Percentiles rank a stretch among this genome's conserved stretches.
Conservation (phyloP, 2,797 vertebrate species). For the Crypturellus tataupa region DNA sequence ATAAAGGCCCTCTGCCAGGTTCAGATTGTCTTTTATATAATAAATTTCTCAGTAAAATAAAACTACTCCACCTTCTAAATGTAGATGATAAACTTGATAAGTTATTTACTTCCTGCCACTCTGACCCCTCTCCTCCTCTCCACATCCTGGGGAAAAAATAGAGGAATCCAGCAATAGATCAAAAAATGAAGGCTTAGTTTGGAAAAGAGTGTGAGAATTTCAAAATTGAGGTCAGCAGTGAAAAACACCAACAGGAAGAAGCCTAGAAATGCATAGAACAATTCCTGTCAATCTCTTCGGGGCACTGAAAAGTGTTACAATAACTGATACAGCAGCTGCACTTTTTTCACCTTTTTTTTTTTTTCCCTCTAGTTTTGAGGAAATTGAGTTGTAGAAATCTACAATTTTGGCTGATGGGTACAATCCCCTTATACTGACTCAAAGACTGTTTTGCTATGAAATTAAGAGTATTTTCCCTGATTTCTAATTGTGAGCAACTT, state of each 20-base stretch:
- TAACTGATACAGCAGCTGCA: background rate
- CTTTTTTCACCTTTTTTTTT: background rate
- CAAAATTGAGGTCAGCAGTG: background rate
- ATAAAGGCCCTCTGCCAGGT: background rate
- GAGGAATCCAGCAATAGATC: conserved; percentile 24
- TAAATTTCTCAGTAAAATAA: background rate
- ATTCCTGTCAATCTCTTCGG: background rate
- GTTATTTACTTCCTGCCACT: conserved; percentile 38
- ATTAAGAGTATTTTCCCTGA: background rate
- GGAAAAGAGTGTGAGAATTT: conserved; percentile 53
- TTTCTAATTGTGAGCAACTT: background rate
- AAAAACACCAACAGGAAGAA: conserved; percentile 53
- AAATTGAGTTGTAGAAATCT: background rate
- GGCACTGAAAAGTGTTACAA: background rate
- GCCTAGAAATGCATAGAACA: background rate
- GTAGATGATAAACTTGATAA: background rate
- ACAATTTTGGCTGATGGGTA: background rate
- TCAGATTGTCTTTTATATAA: background rate
- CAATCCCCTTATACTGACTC: background rate
- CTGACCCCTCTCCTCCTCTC: background rate
- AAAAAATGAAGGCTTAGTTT: conserved; percentile 30
- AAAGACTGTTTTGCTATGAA: background rate
- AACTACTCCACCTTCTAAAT: background rate
- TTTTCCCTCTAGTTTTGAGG: background rate
- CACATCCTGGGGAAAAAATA: conserved; percentile 46